Evolutionary conservation across 1,140 invertebrate genomes (phyloP).

Genomic region (Daktulosphaira vitifoliae): DNA sequence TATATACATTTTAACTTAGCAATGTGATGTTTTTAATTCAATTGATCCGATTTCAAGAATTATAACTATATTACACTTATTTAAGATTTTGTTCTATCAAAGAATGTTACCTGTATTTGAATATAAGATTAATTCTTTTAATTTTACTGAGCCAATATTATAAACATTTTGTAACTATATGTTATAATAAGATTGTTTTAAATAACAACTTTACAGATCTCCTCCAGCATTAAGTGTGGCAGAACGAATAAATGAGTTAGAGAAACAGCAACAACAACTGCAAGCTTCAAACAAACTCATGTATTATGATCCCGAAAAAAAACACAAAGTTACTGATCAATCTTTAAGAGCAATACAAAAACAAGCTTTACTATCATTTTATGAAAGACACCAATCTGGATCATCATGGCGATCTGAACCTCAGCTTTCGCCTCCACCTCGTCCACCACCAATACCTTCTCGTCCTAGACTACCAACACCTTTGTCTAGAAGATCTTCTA

Average conservation of each 20-base stretch:
- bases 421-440: slow-evolving; percentile 44
- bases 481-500: slow-evolving; percentile 54
- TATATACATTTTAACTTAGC: too few relatives aligned
- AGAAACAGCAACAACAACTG: slow-evolving; percentile 47
- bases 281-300: slow-evolving; percentile 51
- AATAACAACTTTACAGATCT: too few relatives aligned
- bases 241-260: slow-evolving; percentile 64
- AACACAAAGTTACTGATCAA: slow-evolving; percentile 58
- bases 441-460: slow-evolving; percentile 47
- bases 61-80: too few relatives aligned
- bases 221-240: slow-evolving; percentile 55
- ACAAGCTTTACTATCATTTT: slow-evolving; percentile 74
- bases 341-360: slow-evolving; percentile 79
- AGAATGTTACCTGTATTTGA: too few relatives aligned
- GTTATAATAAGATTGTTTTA: too few relatives aligned
- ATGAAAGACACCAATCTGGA: slow-evolving; percentile 61
- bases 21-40: too few relatives aligned
- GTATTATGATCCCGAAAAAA: slow-evolving; percentile 67
- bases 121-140: too few relatives aligned
- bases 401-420: slow-evolving; percentile 54
- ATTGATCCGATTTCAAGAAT: too few relatives aligned
- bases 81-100: too few relatives aligned
- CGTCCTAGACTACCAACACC: slow-evolving; percentile 49
- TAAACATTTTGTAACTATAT: too few relatives aligned
- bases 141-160: too few relatives aligned